Conservation (phyloP, 2,797 vertebrate species). For the Hydrolagus colliei region DNA sequence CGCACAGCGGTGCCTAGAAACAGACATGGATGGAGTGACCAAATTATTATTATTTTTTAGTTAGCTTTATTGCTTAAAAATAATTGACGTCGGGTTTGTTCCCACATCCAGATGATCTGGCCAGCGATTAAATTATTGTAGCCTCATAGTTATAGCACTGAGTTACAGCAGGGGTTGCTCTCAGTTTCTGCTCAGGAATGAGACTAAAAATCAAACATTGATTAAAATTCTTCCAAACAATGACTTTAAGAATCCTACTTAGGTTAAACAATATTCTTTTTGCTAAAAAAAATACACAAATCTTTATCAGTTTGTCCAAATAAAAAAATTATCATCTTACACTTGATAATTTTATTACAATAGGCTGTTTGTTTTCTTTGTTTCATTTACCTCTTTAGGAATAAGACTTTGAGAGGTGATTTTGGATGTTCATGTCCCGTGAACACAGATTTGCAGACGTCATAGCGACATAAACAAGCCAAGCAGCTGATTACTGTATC, state of each 20-base stretch:
- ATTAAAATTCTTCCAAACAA: constrained; percentile 7
- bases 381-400: constrained; percentile 29
- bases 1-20: no score
- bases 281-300: neutral
- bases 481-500: constrained; percentile 37
- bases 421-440: constrained; percentile 21
- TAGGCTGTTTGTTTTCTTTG: neutral
- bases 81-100: neutral
- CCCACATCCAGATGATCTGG: neutral
- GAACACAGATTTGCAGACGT: constrained; percentile 38
- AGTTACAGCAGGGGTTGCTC: neutral
- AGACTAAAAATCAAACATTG: neutral
- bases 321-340: constrained; percentile 7
- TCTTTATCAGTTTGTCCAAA: neutral
- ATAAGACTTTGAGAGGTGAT: neutral
- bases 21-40: no score
- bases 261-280: constrained; percentile 1
- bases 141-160: neutral
- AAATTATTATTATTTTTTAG: no score
- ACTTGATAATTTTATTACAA: neutral
- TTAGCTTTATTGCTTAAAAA: neutral
- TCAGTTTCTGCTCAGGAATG: neutral
- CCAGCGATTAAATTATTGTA: constrained; percentile 17
- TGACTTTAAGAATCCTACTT: constrained; percentile 1
- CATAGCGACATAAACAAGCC: constrained; percentile 49